Evolutionary conservation across 2,797 vertebrate species (phyloP).

Genomic region (Petrocephalus schoutedeni): DNA sequence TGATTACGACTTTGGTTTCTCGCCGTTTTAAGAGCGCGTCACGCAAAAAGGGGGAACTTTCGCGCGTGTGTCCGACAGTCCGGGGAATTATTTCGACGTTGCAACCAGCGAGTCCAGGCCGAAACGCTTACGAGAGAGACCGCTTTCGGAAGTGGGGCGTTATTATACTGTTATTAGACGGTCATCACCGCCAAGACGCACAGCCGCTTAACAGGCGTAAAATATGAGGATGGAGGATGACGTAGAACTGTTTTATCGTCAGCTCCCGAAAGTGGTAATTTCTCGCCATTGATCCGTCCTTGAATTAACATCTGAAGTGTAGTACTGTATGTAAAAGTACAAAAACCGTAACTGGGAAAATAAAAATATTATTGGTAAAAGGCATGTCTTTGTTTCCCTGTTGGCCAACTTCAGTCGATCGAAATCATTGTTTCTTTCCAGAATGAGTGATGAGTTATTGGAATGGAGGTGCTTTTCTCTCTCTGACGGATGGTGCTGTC

Average conservation of each 20-base stretch:
- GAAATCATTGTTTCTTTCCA: neutral
- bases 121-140: constrained; percentile 48
- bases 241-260: constrained; percentile 53
- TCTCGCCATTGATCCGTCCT: neutral
- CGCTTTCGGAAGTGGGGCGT: too few relatives aligned
- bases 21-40: neutral
- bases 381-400: neutral
- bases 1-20: neutral
- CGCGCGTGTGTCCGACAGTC: neutral
- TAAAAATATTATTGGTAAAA: neutral
- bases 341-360: neutral
- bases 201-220: neutral
- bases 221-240: constrained; percentile 51
- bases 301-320: neutral
- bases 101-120: constrained; percentile 41
- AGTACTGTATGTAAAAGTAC: neutral
- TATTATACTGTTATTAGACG: neutral
- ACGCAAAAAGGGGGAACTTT: constrained; percentile 36
- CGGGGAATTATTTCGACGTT: constrained; percentile 40
- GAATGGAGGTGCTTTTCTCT: neutral
- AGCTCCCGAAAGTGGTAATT: constrained; percentile 69
- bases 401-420: neutral
- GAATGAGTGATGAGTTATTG: neutral
- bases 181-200: neutral
- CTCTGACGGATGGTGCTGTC: neutral